Evolutionary conservation across 2,113 vertebrate genomes (phyloP), one percentile per base, ranked within the genome.

Genomic region (Bujurquina vittata): DNA sequence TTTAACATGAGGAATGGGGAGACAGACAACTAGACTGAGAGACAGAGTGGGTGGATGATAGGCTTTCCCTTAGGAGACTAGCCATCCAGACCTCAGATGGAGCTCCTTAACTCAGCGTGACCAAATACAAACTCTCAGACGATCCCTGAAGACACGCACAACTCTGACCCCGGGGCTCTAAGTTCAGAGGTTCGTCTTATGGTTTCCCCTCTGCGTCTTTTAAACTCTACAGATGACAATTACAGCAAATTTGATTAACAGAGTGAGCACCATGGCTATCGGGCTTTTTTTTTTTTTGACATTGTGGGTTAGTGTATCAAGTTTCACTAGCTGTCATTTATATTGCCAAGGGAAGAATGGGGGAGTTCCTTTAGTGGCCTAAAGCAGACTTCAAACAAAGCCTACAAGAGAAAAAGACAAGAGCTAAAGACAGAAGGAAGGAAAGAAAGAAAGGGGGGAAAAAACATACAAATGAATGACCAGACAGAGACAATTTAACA

Each of bases 251-350:
- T 95, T 95, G 94, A 96, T 95, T 94, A 95, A 94, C 89, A 81
- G 93, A 90, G 89, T 55, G 55, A 87, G 87, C 79, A 43, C 84
- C 65, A 43, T 52, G 88, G 89, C 91, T 92, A 94, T 92, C 79
- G 72, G 81, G 73, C 77, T 81, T 76, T 83, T 60, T 83, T 46
- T 37, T 81, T 84, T 61, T 85, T 84, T 56, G 33, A 18, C 82
- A 92, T 79, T 72, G 85, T 57, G 81, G 91, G 85, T 84, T 85
- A 80, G 80, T 77, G 69, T 92, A 90, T 96, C 90, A 4, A 2
- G 85, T 96, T 96, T 96, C 96, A 95, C 94, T 90, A 93, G 94
- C 95, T 96, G 95, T 95, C 94, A 95, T 94, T 96, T 95, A 94
- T 93, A 95, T 80, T 86, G 80, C 89, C 85, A 67, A 43, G 84